phyloP scores from a whole-genome alignment of 2,797 vertebrate genomes.

The Tachyglossus aculeatus region DNA sequence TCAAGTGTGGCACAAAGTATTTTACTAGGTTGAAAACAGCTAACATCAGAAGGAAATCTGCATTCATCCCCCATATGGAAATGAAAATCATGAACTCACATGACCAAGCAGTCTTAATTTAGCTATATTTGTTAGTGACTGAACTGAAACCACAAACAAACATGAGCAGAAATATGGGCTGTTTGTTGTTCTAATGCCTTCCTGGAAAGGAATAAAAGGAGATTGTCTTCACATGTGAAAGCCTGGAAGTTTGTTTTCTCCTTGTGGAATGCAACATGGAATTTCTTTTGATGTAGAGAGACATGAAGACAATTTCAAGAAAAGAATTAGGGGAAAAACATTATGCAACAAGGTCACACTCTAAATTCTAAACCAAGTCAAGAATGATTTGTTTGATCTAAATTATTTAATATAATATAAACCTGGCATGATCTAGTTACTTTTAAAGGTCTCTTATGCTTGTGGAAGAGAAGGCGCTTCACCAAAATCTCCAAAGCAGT shows the following conservation, averaged over 20 bases:
- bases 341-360: background rate
- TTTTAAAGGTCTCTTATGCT: too few species aligned
- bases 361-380: background rate
- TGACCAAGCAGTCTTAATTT: constrained; percentile 54
- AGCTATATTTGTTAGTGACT: constrained; percentile 48
- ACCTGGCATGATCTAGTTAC: too few species aligned
- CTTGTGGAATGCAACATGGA: background rate
- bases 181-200: constrained; percentile 46
- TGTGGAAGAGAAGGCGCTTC: too few species aligned
- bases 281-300: constrained; percentile 34
- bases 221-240: constrained; percentile 22
- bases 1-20: constrained; percentile 59
- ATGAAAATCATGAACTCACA: constrained; percentile 55
- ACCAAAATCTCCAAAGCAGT: too few species aligned
- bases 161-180: constrained; percentile 24
- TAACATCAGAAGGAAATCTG: constrained; percentile 31
- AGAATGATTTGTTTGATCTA: too few species aligned
- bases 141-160: constrained; percentile 52
- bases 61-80: constrained; percentile 49
- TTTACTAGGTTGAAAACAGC: constrained; percentile 42
- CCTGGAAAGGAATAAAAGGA: constrained; percentile 25
- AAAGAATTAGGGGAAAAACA: background rate
- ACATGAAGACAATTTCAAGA: constrained; percentile 8
- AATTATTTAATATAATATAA: too few species aligned
- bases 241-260: constrained; percentile 37